These are phyloP conservation scores for Muscidifurax raptorellus DNA, from an alignment of 1,140 invertebrate genomes.

Conservation along the genomic window DNA sequence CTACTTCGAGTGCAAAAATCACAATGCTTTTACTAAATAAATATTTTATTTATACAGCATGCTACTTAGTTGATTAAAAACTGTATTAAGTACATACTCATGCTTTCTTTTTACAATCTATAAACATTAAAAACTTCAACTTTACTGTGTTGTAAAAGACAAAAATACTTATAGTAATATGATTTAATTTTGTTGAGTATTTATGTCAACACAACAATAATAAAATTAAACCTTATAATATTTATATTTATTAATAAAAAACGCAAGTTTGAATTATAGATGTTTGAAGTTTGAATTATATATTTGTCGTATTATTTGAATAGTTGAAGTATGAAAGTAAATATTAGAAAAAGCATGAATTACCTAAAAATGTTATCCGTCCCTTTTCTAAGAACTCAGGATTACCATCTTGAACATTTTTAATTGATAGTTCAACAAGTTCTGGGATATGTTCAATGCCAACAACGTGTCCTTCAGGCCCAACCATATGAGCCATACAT, in stretches of 20 bases:
- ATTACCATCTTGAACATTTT: conserved; percentile 67
- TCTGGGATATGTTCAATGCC: conserved; percentile 85
- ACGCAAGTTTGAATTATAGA: background rate
- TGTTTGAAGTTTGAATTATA: background rate
- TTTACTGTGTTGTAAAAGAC: background rate
- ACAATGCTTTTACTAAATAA: conserved; percentile 20
- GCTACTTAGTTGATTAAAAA: background rate
- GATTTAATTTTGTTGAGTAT: background rate
- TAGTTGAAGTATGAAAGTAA: background rate
- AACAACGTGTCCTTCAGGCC: conserved; percentile 78
- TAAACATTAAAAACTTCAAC: background rate
- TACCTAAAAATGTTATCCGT: conserved; percentile 71
- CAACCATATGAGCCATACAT: conserved; percentile 84
- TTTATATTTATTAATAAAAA: background rate
- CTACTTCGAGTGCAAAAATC: conserved; percentile 33
- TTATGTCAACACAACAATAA: background rate
- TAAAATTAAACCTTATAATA: background rate
- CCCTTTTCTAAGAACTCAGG: conserved; percentile 68
- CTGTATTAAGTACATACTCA: background rate
- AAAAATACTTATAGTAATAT: background rate
- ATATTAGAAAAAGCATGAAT: conserved; percentile 36
- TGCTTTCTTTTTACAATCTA: background rate
- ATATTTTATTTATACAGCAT: background rate
- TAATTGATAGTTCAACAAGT: conserved; percentile 74
- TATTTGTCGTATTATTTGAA: too few species aligned